Evolutionary conservation across 2,113 vertebrate species (phyloP).

Genomic region (Phalacrocorax carbo): DNA sequence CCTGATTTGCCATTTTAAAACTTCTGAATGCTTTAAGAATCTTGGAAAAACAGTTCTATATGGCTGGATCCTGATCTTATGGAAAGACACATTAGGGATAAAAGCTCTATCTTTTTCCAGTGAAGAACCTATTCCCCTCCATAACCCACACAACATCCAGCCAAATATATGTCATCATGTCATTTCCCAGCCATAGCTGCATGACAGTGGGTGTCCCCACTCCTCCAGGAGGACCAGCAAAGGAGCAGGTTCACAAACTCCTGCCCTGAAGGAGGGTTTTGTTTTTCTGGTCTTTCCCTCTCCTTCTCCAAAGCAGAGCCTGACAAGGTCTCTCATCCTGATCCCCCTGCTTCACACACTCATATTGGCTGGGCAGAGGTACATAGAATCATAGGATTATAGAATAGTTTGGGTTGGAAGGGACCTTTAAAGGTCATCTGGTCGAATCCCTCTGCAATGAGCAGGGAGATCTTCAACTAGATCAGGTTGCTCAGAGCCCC

Average conservation of each 20-base stretch:
- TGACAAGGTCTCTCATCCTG: neutral
- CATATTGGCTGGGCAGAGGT: neutral
- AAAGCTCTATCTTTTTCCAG: neutral
- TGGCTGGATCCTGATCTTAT: neutral
- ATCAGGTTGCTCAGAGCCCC: too few relatives aligned
- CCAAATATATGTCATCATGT: neutral
- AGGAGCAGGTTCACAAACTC: neutral
- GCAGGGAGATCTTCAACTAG: too few relatives aligned
- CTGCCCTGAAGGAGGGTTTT: neutral
- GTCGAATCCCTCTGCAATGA: too few relatives aligned
- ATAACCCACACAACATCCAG: neutral
- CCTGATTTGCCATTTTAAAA: neutral
- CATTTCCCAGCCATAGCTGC: neutral
- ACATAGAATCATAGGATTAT: too few relatives aligned
- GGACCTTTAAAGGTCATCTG: too few relatives aligned
- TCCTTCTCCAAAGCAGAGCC: neutral
- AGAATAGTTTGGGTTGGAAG: too few relatives aligned
- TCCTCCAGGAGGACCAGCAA: neutral
- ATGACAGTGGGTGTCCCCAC: fast-evolving
- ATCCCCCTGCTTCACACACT: fast-evolving
- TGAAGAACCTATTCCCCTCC: neutral
- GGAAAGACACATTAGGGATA: neutral
- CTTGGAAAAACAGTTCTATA: neutral
- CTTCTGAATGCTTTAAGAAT: neutral
- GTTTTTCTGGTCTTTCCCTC: neutral